Evolutionary conservation across 2,888 invertebrate species (phyloP).

Genomic region (Polydesmus complanatus): DNA sequence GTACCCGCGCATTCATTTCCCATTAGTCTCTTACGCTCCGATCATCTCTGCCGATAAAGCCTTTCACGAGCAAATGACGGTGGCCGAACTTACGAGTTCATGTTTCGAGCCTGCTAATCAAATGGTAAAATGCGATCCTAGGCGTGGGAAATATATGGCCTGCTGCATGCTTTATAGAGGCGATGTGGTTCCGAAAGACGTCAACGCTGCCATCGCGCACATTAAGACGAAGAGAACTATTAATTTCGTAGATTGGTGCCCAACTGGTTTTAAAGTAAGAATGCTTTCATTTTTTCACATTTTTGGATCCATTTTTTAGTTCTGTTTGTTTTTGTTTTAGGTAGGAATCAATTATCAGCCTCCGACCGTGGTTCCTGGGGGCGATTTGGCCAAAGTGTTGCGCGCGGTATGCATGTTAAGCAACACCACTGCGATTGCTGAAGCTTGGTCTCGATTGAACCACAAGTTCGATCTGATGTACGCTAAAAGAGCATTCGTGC

Average conservation of each 20-base stretch:
- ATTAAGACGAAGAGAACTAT: constrained; percentile 44
- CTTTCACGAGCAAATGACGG: constrained; percentile 34
- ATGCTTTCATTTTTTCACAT: too few species aligned
- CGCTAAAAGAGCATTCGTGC: constrained; percentile 69
- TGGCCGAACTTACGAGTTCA: constrained; percentile 35
- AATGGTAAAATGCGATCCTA: constrained; percentile 31
- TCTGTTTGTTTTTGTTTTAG: too few species aligned
- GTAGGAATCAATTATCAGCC: constrained; percentile 21
- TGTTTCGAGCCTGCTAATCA: constrained; percentile 37
- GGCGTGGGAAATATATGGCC: constrained; percentile 36
- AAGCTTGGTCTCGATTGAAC: constrained; percentile 66
- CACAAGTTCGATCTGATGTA: constrained; percentile 69
- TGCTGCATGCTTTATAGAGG: constrained; percentile 45
- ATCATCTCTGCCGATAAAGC: constrained; percentile 22
- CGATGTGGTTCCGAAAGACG: constrained; percentile 39
- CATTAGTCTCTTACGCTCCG: constrained; percentile 1
- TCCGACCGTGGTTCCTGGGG: constrained; percentile 37
- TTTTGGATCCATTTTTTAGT: too few species aligned
- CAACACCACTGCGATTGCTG: constrained; percentile 52
- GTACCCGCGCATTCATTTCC: constrained; percentile 2
- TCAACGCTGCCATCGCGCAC: constrained; percentile 33
- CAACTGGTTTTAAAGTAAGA: constrained; percentile 63
- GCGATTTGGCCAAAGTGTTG: constrained; percentile 36
- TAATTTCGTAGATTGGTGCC: constrained; percentile 86
- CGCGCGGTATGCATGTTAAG: constrained; percentile 44